Evolutionary conservation across 2,797 vertebrate species (phyloP).

Genomic region (Cossypha dichroa): DNA sequence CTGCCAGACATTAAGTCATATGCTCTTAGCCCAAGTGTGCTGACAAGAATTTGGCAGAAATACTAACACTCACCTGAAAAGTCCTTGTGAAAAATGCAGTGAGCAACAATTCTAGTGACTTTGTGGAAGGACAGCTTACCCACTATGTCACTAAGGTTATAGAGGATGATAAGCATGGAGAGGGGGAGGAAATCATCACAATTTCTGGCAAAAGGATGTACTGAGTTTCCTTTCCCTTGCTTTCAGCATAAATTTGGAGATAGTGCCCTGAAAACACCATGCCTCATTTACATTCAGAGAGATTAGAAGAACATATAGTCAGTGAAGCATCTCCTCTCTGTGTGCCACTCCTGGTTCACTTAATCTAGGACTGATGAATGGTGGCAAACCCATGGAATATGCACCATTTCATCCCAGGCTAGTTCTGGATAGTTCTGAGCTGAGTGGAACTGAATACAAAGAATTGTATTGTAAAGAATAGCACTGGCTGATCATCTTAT

Average conservation of each 20-base stretch:
- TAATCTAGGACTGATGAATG: background rate
- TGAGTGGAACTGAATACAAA: background rate
- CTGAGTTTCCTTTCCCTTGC: background rate
- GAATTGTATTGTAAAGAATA: background rate
- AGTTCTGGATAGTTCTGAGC: background rate
- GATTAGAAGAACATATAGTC: background rate
- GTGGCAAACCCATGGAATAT: accelerated
- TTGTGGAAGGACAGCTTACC: background rate
- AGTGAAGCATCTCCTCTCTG: background rate
- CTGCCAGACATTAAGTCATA: conserved; percentile 2
- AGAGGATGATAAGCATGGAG: background rate
- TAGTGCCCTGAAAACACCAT: background rate
- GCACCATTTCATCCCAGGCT: background rate
- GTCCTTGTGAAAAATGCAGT: conserved; percentile 8
- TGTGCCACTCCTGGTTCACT: background rate
- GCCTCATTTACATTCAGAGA: background rate
- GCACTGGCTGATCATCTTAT: background rate
- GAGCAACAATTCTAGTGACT: background rate
- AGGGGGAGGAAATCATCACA: accelerated
- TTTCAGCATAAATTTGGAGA: background rate
- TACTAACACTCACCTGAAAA: background rate
- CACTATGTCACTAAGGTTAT: background rate
- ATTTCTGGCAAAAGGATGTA: background rate
- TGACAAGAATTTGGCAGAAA: background rate
- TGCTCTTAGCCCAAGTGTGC: background rate